phyloP scores from a whole-genome alignment of 2,113 vertebrate species.

The Sceloporus undulatus region DNA sequence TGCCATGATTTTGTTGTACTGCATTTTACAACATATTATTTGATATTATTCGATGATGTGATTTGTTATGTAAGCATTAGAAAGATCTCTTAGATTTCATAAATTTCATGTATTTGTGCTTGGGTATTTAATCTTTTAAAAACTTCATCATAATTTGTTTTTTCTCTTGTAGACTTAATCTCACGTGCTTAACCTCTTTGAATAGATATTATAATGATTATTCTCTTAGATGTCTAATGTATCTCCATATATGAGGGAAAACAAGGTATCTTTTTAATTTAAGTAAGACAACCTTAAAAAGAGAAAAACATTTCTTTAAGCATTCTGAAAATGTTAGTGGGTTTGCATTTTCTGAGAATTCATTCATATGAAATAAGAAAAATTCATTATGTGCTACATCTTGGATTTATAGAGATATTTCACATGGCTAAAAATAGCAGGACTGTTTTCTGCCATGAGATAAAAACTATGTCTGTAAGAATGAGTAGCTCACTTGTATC shows the following conservation, averaged over 20 bases:
- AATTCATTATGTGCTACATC: neutral
- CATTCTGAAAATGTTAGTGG: neutral
- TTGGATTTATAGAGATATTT: neutral
- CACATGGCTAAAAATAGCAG: neutral
- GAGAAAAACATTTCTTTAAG: neutral
- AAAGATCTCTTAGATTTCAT: neutral
- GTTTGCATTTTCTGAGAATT: neutral
- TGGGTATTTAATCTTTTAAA: neutral
- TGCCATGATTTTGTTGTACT: neutral
- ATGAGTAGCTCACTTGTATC: slow-evolving; percentile 32
- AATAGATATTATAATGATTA: neutral
- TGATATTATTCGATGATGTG: neutral
- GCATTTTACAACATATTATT: neutral
- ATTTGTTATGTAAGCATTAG: neutral
- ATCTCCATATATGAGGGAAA: neutral
- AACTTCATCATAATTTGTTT: neutral
- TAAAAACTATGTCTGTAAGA: slow-evolving; percentile 4
- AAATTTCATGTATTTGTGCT: neutral
- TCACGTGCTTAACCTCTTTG: neutral
- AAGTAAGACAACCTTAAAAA: neutral
- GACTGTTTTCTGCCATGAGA: slow-evolving; percentile 1
- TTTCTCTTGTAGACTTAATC: neutral
- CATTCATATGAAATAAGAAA: neutral
- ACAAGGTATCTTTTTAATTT: rapidly evolving
- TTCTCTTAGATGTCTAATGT: neutral